Conservation (phyloP, 1,140 invertebrate species). For the Papilio helenus region DNA sequence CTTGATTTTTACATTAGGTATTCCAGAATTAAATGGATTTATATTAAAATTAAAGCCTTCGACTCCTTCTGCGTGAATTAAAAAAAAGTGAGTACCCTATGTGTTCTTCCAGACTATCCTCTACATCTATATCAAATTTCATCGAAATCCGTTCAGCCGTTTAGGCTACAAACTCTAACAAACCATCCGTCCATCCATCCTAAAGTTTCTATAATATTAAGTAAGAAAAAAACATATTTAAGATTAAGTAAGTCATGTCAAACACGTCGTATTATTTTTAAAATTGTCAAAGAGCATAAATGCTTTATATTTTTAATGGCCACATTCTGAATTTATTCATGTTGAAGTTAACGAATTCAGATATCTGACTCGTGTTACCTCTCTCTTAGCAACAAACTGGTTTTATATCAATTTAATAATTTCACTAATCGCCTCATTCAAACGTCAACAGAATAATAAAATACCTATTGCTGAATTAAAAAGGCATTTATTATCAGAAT, state of each 20-base stretch:
- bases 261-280: too few species aligned
- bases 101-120: too few species aligned
- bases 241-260: too few species aligned
- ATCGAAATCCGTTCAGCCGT: too few species aligned
- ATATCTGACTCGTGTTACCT: neutral
- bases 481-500: neutral
- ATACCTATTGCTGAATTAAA: neutral
- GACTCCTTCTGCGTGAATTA: too few species aligned
- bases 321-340: neutral
- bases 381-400: conserved; percentile 11
- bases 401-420: conserved; percentile 2
- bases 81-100: too few species aligned
- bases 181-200: too few species aligned
- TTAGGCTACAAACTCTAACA: too few species aligned
- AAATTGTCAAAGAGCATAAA: neutral
- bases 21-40: neutral
- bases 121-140: too few species aligned
- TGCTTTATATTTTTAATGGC: neutral
- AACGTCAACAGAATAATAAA: neutral
- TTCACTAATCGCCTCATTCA: conserved; percentile 6
- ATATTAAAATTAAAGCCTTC: too few species aligned
- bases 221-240: too few species aligned
- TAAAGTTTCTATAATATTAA: too few species aligned
- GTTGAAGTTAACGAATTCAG: neutral
- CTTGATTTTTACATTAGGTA: neutral